These are phyloP conservation scores for Polymixis flavicincta DNA, from an alignment of 2,888 invertebrate genomes.

Conservation along the genomic window DNA sequence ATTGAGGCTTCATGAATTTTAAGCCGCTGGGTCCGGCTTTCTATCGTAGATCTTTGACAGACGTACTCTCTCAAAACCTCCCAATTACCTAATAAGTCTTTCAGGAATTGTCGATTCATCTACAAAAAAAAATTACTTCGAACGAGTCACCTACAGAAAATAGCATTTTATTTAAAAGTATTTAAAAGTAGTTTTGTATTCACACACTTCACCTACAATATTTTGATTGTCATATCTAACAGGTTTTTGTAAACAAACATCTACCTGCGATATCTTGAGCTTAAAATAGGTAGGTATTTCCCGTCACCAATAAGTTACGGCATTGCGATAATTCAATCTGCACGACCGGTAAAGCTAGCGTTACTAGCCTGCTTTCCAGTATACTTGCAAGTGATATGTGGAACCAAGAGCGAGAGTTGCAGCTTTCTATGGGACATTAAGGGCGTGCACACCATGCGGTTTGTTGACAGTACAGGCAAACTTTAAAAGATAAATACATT, in stretches of 20 bases:
- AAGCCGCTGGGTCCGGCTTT: too few species aligned
- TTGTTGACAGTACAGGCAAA: slow-evolving; percentile 24
- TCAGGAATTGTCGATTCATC: background rate
- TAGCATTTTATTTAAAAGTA: too few species aligned
- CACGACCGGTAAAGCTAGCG: slow-evolving; percentile 39
- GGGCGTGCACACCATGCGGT: slow-evolving; percentile 43
- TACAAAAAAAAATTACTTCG: too few species aligned
- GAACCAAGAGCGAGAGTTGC: slow-evolving; percentile 57
- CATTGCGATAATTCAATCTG: slow-evolving; percentile 14
- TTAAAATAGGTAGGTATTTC: background rate
- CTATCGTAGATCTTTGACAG: too few species aligned
- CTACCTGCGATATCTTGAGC: background rate
- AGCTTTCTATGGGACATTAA: slow-evolving; percentile 63
- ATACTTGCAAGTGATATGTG: slow-evolving; percentile 47
- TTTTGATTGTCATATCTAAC: background rate
- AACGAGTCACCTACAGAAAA: too few species aligned
- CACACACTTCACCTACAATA: background rate
- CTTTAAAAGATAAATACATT: background rate
- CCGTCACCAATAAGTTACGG: slow-evolving; percentile 16
- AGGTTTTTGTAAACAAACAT: background rate
- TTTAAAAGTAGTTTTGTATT: too few species aligned
- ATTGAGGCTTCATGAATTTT: too few species aligned
- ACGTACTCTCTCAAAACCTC: too few species aligned
- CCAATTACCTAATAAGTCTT: too few species aligned
- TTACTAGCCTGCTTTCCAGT: slow-evolving; percentile 56